Evolutionary conservation across 2,888 invertebrate species (phyloP), one percentile per base, ranked within the genome.

Genomic region (Euphydryas editha): DNA sequence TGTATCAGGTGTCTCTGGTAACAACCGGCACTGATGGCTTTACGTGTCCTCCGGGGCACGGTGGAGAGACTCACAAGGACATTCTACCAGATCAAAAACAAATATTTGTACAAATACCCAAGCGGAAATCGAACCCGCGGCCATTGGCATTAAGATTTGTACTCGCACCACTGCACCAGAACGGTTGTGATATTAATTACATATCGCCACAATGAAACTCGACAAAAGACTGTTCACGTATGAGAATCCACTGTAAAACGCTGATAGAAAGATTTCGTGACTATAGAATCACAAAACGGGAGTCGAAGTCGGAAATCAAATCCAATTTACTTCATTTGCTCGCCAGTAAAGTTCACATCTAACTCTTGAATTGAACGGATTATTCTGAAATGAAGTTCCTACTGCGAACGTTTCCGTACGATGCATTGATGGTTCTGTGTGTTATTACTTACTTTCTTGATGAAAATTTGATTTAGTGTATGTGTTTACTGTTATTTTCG

Each of bases 261-360:
- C 77, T 78, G 82, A 83, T 83, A 81, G 81, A 83, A 85, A 83
- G 83, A 84, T 81, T 54, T 87, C 85, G 86, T 87, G 87, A 86
- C 85, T 84, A 78, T 74, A 73, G 79, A 83, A 83, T 85, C 83
- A 81, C 85, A 79, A 82, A 86, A 85, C 84, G 83, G 83, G 82
- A 85, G 85, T 82, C 79, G 79, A 80, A 84, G 86, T 83, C 81
- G 86, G 85, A 87, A 87, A 90, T 90, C 85, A 87, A 90, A 92
- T 90, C 82, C 86, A 90, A 90, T 92, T 90, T 86, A 85, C 82
- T 88, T 88, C 87, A 90, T 92, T 92, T 87, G 83, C 86, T 84
- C 85, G 81, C 85, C 83, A 82, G 85, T 83, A 84, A 88, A 90
- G 88, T 88, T 90, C 86, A 82, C 85, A 85, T 87, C 81, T 79